phyloP scores from a whole-genome alignment of 2,797 vertebrate species.

The Acanthornis magna region DNA sequence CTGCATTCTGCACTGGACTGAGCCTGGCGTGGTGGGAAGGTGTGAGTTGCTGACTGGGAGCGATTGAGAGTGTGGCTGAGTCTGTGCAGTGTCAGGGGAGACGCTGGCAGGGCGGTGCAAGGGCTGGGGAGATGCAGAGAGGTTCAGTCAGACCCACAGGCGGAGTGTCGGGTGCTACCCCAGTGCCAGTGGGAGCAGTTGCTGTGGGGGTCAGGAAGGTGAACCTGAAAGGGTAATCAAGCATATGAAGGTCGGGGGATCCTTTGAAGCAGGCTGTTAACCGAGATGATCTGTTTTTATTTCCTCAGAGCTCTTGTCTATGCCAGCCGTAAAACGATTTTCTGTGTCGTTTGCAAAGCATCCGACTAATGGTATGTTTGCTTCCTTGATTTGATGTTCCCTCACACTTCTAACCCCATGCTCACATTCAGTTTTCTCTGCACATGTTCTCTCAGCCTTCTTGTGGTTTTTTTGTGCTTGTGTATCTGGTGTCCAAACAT shows the following conservation, averaged over 20 bases:
- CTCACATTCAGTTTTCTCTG: conserved; percentile 76
- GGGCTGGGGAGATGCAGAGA: neutral
- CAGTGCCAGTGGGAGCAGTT: neutral
- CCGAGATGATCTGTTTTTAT: conserved; percentile 90
- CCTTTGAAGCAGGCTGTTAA: conserved; percentile 74
- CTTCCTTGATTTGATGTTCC: conserved; percentile 89
- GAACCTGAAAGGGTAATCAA: neutral
- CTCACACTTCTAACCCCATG: conserved; percentile 79
- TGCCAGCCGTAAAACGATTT: conserved; percentile 99
- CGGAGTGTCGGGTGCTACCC: neutral
- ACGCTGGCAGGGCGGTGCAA: neutral
- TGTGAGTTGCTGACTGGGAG: neutral
- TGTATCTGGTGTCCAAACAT: conserved; percentile 21
- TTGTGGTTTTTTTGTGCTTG: conserved; percentile 8
- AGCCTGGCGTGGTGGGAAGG: neutral
- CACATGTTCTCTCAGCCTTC: conserved; percentile 49
- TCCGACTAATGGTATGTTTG: conserved; percentile 99
- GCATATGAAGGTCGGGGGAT: neutral
- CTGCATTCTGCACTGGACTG: neutral
- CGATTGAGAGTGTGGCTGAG: neutral
- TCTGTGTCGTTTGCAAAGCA: conserved; percentile 99
- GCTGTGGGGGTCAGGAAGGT: neutral
- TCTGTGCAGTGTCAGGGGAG: neutral
- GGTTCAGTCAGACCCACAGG: neutral
- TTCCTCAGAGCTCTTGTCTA: conserved; percentile 99